Evolutionary conservation across 2,113 vertebrate species (phyloP).

Genomic region (Sisor rabdophorus): DNA sequence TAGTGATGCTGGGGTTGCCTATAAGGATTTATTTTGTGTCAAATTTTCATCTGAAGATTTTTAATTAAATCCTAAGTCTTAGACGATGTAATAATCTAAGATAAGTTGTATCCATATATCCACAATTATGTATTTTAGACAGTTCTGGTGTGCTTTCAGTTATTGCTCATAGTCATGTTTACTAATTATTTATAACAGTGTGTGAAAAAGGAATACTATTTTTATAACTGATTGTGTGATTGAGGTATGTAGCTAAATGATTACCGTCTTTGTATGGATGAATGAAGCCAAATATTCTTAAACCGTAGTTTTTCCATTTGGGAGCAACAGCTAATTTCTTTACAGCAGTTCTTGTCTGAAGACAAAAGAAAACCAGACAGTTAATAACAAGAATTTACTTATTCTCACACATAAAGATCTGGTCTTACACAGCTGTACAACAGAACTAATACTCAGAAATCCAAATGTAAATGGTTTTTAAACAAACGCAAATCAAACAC

Average conservation of each 20-base stretch:
- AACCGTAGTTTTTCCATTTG: conserved; percentile 97
- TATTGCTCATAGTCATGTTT: neutral
- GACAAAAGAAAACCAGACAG: neutral
- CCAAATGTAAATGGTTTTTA: neutral
- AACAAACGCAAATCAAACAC: neutral
- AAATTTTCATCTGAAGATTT: too few relatives aligned
- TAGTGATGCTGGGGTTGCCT: too few relatives aligned
- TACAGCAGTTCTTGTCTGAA: conserved; percentile 84
- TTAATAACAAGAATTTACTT: neutral
- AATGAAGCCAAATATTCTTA: conserved; percentile 93
- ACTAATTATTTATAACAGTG: neutral
- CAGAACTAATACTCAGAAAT: neutral
- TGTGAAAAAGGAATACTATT: too few relatives aligned
- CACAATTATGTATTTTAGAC: neutral
- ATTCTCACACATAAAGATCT: neutral
- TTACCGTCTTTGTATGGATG: conserved; percentile 95
- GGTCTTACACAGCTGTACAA: neutral
- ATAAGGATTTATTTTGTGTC: too few relatives aligned
- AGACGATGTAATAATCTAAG: too few relatives aligned
- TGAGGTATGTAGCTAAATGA: conserved; percentile 20
- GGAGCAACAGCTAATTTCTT: conserved; percentile 94
- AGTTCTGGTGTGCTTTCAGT: neutral
- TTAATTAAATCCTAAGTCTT: too few relatives aligned
- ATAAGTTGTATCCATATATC: neutral
- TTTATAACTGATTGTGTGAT: neutral